These are phyloP conservation scores for Tarsius wallacei DNA, from an alignment of 2,797 vertebrate species.

Conservation along the genomic window DNA sequence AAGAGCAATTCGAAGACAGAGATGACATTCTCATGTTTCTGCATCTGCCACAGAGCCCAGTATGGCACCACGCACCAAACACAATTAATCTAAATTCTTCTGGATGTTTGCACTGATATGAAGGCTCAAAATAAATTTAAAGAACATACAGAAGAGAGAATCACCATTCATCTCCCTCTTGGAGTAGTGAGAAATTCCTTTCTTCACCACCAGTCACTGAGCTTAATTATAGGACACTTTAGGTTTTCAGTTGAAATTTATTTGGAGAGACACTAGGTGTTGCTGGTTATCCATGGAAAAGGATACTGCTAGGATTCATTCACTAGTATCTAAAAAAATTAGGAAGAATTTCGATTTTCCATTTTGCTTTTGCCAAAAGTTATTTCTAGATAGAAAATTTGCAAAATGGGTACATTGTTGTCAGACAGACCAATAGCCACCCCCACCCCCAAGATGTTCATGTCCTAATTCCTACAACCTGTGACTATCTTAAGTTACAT, in stretches of 20 bases:
- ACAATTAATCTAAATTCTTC: slow-evolving; percentile 39
- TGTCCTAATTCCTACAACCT: neutral
- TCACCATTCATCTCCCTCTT: neutral
- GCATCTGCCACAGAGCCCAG: neutral
- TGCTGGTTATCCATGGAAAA: slow-evolving; percentile 78
- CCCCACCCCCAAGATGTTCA: neutral
- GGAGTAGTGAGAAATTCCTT: slow-evolving; percentile 1
- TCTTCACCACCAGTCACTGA: neutral
- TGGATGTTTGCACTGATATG: neutral
- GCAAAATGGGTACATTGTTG: neutral
- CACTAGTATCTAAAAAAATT: neutral
- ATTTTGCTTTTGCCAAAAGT: slow-evolving; percentile 42
- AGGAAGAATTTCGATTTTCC: slow-evolving; percentile 42
- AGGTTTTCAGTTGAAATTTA: slow-evolving; percentile 65
- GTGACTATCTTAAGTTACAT: neutral
- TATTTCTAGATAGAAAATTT: slow-evolving; percentile 44
- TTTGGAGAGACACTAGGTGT: slow-evolving; percentile 77
- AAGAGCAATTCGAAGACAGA: neutral
- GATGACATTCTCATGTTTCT: slow-evolving; percentile 2
- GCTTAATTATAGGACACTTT: slow-evolving; percentile 8
- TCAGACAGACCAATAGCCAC: neutral
- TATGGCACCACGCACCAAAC: neutral
- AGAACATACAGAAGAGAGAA: neutral
- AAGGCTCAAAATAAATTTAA: neutral
- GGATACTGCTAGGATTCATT: neutral